Conservation (phyloP, 1,140 invertebrate species). For the Xylocopa sonorina region DNA sequence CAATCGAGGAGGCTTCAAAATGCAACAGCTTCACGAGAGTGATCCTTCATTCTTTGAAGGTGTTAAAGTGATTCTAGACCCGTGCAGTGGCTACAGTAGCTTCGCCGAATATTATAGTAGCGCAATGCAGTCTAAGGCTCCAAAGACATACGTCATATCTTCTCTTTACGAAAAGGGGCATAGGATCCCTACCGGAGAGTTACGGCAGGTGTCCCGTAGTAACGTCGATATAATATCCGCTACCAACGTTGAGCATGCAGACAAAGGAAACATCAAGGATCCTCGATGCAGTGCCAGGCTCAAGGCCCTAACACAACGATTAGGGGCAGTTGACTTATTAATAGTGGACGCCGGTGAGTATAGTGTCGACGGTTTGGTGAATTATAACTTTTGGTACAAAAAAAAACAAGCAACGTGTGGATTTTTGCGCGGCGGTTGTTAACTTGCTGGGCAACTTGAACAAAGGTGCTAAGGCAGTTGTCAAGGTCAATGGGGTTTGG, state of each 20-base stretch:
- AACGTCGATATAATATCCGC: not conserved
- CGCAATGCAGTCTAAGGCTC: not conserved
- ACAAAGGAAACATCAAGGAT: constrained; percentile 1
- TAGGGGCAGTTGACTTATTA: not conserved
- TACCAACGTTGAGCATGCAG: not conserved
- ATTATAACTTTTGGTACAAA: not conserved
- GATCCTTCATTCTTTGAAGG: not conserved
- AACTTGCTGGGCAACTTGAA: not conserved
- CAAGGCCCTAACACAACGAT: too few relatives aligned
- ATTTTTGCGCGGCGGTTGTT: not conserved
- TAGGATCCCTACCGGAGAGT: not conserved
- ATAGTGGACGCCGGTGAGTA: not conserved
- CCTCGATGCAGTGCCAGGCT: not conserved
- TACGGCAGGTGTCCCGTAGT: not conserved
- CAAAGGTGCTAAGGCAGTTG: not conserved
- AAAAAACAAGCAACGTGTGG: not conserved
- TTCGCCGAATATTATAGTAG: not conserved
- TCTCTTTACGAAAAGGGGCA: not conserved
- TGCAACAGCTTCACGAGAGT: not conserved
- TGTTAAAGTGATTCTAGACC: not conserved
- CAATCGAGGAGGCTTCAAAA: not conserved
- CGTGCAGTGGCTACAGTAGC: not conserved
- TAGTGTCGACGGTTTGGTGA: not conserved
- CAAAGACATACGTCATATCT: not conserved
- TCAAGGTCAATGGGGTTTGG: not conserved